Conservation (phyloP, 2,888 invertebrate species). For the Rhingia campestris region DNA sequence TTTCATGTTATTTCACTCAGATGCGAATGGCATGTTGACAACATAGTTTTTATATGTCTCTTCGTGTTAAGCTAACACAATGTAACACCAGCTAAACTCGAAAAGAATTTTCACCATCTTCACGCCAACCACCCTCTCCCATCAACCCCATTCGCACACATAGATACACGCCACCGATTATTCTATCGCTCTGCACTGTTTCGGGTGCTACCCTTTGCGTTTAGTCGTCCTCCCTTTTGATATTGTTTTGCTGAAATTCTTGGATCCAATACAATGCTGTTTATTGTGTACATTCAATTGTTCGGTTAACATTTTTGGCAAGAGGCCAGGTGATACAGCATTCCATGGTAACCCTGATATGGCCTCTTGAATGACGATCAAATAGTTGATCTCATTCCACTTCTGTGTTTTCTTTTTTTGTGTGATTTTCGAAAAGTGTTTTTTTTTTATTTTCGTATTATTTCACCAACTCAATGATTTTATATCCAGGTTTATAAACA, state of each 20-base stretch:
- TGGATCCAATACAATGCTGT: conserved; percentile 69
- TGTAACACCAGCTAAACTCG: conserved; percentile 56
- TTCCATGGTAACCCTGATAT: conserved; percentile 72
- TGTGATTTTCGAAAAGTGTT: conserved; percentile 45
- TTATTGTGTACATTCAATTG: conserved; percentile 73
- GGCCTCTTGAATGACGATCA: conserved; percentile 73
- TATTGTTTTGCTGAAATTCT: conserved; percentile 63
- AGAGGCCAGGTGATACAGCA: conserved; percentile 71
- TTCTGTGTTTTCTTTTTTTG: conserved; percentile 8
- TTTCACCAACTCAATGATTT: conserved; percentile 43
- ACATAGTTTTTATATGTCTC: conserved; percentile 52
- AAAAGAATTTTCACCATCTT: conserved; percentile 55
- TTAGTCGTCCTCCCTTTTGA: conserved; percentile 2
- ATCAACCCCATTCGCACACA: not conserved
- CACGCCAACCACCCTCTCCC: conserved; percentile 1
- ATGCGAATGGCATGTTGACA: conserved; percentile 65
- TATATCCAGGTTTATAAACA: conserved; percentile 44
- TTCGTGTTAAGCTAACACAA: conserved; percentile 48
- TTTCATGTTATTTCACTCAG: conserved; percentile 50
- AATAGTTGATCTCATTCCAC: conserved; percentile 69
- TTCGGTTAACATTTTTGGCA: conserved; percentile 72
- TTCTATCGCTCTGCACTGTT: conserved; percentile 55
- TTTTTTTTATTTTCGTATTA: conserved; percentile 44
- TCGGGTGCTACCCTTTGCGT: conserved; percentile 1
- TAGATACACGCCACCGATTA: conserved; percentile 46